Conservation (phyloP, 2,113 vertebrate genomes). For the Rattus rattus region DNA sequence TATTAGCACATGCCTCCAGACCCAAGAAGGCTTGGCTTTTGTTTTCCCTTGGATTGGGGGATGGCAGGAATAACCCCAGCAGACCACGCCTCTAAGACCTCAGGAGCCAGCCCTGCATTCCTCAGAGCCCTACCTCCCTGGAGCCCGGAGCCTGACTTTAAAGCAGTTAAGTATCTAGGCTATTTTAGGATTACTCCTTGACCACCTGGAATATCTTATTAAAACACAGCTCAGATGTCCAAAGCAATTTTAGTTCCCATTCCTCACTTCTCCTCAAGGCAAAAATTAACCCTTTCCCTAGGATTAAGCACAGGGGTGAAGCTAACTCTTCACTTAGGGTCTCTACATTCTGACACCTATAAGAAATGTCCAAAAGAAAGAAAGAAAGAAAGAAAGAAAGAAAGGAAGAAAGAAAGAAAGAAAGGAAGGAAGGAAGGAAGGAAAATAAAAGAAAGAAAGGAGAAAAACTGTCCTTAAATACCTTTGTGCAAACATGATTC, state of each 20-base stretch:
- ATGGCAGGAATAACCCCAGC: not conserved
- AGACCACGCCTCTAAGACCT: conserved; percentile 65
- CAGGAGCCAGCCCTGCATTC: conserved; percentile 66
- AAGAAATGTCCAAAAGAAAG: not conserved
- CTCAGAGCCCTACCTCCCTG: conserved; percentile 53
- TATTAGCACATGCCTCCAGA: conserved; percentile 24
- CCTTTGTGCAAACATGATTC: not conserved
- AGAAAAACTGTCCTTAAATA: not conserved
- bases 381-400: too few relatives aligned
- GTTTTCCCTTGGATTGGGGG: conserved; percentile 21
- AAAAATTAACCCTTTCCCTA: conserved; percentile 82
- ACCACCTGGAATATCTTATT: conserved; percentile 89
- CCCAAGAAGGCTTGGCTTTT: conserved; percentile 11
- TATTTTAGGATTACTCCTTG: conserved; percentile 88
- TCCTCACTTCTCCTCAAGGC: conserved; percentile 67
- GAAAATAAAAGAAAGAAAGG: not conserved
- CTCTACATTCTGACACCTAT: not conserved
- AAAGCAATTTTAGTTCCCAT: conserved; percentile 86
- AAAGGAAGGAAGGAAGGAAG: not conserved
- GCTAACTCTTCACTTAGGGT: not conserved
- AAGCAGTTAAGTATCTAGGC: conserved; percentile 85
- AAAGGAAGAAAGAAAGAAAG: too few relatives aligned
- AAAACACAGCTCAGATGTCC: conserved; percentile 87
- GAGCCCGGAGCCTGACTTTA: conserved; percentile 79
- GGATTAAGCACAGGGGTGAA: conserved; percentile 9